These are phyloP conservation scores for Dynastes tityus DNA, from an alignment of 2,888 invertebrate genomes.

Conservation along the genomic window DNA sequence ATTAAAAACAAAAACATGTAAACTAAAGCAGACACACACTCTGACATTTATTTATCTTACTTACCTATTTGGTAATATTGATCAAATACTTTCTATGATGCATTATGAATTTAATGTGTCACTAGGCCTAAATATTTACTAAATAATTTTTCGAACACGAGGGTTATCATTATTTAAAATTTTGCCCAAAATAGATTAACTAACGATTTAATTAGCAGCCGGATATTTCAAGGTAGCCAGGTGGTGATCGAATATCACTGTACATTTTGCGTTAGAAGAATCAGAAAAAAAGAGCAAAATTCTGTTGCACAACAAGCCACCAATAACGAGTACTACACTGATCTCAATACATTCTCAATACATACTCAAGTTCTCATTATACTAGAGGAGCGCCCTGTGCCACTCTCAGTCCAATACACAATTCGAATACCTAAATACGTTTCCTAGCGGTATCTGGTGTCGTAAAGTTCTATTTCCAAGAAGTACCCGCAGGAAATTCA, in stretches of 20 bases:
- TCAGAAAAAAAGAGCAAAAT: conserved; percentile 32
- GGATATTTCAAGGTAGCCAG: neutral
- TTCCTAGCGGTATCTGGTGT: neutral
- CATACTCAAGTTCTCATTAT: conserved; percentile 34
- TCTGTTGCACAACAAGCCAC: conserved; percentile 42
- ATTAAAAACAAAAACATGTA: conserved; percentile 10
- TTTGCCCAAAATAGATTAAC: conserved; percentile 2
- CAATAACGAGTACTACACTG: conserved; percentile 34
- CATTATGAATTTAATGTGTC: conserved; percentile 51
- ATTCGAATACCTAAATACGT: conserved; percentile 20
- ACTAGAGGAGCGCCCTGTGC: conserved; percentile 38
- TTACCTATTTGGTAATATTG: conserved; percentile 58
- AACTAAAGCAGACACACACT: neutral
- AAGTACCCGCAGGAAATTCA: neutral
- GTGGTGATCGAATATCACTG: conserved; percentile 12
- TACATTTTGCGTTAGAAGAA: conserved; percentile 32
- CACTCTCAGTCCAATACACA: conserved; percentile 7
- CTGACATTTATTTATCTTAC: conserved; percentile 35
- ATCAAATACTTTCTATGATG: conserved; percentile 51
- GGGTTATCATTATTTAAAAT: neutral
- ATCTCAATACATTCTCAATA: conserved; percentile 40
- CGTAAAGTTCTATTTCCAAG: neutral
- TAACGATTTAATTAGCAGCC: neutral
- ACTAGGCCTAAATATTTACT: conserved; percentile 23
- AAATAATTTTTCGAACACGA: conserved; percentile 7